Percentiles rank a stretch among this genome's conserved stretches.
Evolutionary conservation across 2,113 vertebrate genomes (phyloP).

Genomic region (Sprattus sprattus): DNA sequence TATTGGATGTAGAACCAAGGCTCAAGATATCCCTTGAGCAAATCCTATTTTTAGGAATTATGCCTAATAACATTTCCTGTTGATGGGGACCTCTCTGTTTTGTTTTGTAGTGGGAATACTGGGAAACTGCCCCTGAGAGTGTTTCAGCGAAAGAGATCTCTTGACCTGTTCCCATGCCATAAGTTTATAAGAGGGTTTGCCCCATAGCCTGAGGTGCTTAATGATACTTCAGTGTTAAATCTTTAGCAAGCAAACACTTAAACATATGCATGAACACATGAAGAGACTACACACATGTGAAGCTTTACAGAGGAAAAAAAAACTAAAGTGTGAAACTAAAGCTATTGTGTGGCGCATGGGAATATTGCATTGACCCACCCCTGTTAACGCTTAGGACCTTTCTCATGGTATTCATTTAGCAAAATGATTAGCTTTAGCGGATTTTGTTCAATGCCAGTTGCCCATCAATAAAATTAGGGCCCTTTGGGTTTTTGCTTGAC

Average conservation of each 20-base stretch:
- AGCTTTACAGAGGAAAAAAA: neutral
- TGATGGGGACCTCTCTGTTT: neutral
- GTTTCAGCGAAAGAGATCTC: neutral
- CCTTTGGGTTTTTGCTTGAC: neutral
- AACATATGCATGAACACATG: neutral
- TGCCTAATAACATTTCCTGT: neutral
- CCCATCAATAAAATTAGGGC: no score
- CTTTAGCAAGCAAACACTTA: neutral
- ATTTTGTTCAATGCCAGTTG: no score
- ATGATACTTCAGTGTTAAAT: neutral
- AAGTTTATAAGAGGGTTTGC: neutral
- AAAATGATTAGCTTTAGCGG: no score
- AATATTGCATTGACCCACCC: neutral
- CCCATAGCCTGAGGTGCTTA: neutral
- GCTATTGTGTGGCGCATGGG: neutral
- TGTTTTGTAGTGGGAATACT: neutral
- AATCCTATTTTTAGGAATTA: neutral
- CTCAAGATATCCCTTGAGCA: neutral
- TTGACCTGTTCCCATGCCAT: neutral
- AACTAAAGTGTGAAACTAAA: neutral
- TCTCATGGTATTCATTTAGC: no score
- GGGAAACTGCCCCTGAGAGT: neutral
- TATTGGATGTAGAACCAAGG: neutral
- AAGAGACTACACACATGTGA: neutral
- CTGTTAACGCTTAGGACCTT: no score